Conservation (phyloP, 2,113 vertebrate genomes). For the Dicaeum eximium region DNA sequence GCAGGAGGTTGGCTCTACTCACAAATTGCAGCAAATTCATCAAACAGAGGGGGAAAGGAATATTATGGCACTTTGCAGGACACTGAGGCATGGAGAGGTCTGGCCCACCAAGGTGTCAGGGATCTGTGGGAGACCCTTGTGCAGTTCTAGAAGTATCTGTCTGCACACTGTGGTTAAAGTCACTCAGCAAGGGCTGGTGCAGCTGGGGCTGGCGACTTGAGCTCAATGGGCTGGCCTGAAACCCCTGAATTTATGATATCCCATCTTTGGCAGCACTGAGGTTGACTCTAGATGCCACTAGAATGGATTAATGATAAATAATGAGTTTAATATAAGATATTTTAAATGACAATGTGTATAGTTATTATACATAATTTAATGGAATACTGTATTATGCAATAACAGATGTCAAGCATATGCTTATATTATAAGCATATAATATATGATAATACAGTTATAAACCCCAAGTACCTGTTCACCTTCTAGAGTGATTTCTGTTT, state of each 20-base stretch:
- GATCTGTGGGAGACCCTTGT: fast-evolving
- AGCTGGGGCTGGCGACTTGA: not conserved
- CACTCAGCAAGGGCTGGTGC: not conserved
- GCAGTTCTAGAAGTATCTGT: not conserved
- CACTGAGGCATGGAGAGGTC: not conserved
- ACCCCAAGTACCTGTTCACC: not conserved
- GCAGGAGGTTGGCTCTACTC: not conserved
- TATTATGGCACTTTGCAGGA: not conserved
- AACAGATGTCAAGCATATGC: not conserved
- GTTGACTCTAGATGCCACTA: not conserved
- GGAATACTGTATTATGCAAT: not conserved
- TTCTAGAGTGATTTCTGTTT: not conserved
- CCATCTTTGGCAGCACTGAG: not conserved
- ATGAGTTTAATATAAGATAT: not conserved
- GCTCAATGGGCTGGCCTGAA: not conserved
- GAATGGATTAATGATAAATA: not conserved
- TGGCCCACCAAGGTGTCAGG: not conserved
- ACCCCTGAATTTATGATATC: not conserved
- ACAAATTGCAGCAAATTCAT: not conserved
- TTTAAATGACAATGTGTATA: not conserved
- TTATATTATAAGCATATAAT: too few species aligned
- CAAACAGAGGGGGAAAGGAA: not conserved
- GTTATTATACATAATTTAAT: not conserved
- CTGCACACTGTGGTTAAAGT: not conserved
- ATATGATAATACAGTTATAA: not conserved